phyloP scores from a whole-genome alignment of 2,113 vertebrate species.

The Oreochromis aureus region DNA sequence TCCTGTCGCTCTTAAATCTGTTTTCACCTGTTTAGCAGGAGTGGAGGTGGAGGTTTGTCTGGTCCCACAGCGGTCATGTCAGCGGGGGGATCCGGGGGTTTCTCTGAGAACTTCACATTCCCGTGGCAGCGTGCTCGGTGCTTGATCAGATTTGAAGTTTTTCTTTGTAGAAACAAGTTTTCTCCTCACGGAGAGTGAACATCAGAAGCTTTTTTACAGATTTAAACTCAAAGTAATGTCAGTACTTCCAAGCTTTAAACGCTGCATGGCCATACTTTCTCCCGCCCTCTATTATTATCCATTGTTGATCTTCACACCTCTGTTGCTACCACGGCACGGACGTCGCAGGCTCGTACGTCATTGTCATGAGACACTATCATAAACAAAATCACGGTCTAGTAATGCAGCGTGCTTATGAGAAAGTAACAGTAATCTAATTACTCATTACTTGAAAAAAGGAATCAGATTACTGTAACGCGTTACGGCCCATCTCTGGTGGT shows the following conservation, averaged over 20 bases:
- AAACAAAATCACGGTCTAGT: neutral
- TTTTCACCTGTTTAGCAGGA: neutral
- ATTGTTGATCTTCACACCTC: neutral
- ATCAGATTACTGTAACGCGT: neutral
- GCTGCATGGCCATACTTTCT: neutral
- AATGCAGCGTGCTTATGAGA: neutral
- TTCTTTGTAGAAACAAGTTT: neutral
- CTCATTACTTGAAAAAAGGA: neutral
- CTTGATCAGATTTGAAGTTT: neutral
- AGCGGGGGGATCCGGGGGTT: no score
- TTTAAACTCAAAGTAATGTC: neutral
- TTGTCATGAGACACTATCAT: neutral
- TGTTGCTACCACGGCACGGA: neutral
- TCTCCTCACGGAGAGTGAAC: neutral
- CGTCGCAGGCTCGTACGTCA: rapidly evolving
- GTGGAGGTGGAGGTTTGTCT: neutral
- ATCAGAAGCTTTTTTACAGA: neutral
- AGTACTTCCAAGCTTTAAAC: neutral
- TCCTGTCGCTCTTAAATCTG: neutral
- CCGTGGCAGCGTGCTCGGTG: no score
- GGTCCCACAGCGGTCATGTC: no score
- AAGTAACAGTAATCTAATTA: neutral
- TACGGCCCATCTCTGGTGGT: neutral
- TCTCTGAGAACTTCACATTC: no score
- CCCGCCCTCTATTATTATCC: neutral